These are phyloP conservation scores for Festucalex cinctus DNA, from an alignment of 2,113 vertebrate species.

Conservation along the genomic window DNA sequence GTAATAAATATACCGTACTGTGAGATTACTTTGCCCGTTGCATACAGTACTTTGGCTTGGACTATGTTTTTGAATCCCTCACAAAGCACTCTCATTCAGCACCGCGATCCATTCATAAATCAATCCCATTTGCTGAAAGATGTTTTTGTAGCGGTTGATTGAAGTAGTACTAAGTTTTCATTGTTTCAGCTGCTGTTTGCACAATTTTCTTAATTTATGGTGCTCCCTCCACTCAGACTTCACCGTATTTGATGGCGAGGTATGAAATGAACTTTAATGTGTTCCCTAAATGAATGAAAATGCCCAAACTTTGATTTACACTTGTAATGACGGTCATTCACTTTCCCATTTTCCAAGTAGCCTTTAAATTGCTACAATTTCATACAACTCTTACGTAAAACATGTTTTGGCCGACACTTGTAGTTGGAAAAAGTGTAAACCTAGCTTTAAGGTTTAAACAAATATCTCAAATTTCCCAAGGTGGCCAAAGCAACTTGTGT, in stretches of 20 bases:
- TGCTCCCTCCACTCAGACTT: constrained; percentile 42
- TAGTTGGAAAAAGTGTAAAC: constrained; percentile 44
- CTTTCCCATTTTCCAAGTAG: constrained; percentile 49
- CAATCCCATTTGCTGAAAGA: constrained; percentile 29
- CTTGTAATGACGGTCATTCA: constrained; percentile 47
- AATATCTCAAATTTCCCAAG: constrained; percentile 42
- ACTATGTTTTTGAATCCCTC: constrained; percentile 6
- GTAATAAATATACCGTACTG: too few relatives aligned
- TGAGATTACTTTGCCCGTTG: constrained; percentile 9
- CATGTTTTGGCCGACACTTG: constrained; percentile 40
- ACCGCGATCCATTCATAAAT: constrained; percentile 44
- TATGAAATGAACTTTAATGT: constrained; percentile 36
- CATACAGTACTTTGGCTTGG: constrained; percentile 4
- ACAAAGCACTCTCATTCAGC: not conserved
- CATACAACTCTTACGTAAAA: constrained; percentile 44
- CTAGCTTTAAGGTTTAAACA: constrained; percentile 57
- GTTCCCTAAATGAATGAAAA: constrained; percentile 44
- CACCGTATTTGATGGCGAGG: constrained; percentile 17
- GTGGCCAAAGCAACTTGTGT: constrained; percentile 13
- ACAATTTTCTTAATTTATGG: constrained; percentile 37
- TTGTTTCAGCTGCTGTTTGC: constrained; percentile 57
- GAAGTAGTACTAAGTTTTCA: constrained; percentile 51
- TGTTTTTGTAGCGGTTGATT: constrained; percentile 44
- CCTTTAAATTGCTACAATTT: constrained; percentile 57
- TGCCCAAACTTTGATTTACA: constrained; percentile 50